Conservation (phyloP, 2,888 invertebrate species). For the Allolobophora icterica region DNA sequence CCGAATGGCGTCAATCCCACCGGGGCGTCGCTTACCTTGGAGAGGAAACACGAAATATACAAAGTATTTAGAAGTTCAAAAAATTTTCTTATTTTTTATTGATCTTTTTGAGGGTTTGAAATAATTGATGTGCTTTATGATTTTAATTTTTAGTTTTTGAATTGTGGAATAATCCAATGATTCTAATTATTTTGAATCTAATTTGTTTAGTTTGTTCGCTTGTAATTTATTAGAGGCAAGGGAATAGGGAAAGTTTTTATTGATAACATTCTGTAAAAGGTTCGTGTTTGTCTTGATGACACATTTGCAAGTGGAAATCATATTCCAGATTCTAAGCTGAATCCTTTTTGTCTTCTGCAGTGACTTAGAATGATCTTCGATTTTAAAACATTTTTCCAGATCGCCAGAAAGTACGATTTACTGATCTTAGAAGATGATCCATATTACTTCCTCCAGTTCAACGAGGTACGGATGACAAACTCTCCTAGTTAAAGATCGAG, state of each 20-base stretch:
- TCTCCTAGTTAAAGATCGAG: neutral
- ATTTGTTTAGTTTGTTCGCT: neutral
- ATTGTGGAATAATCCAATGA: neutral
- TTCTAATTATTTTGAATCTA: neutral
- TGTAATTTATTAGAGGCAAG: too few species aligned
- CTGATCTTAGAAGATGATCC: constrained; percentile 83
- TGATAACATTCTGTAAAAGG: neutral
- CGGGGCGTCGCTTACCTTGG: constrained; percentile 74
- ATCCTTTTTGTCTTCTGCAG: neutral
- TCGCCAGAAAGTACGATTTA: constrained; percentile 79
- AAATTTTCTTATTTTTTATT: neutral
- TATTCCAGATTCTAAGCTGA: neutral
- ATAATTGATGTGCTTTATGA: neutral
- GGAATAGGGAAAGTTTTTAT: neutral
- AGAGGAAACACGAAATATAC: constrained; percentile 76
- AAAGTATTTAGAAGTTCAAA: constrained; percentile 55
- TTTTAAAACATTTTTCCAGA: constrained; percentile 49
- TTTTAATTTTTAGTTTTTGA: neutral
- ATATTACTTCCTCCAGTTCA: constrained; percentile 79
- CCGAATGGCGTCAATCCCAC: constrained; percentile 81
- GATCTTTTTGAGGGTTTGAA: neutral
- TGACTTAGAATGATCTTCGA: neutral
- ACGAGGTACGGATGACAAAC: constrained; percentile 49
- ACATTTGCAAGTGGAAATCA: too few species aligned
- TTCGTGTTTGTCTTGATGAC: neutral